phyloP scores from a whole-genome alignment of 1,140 invertebrate genomes.

The Brachionus angularis region DNA sequence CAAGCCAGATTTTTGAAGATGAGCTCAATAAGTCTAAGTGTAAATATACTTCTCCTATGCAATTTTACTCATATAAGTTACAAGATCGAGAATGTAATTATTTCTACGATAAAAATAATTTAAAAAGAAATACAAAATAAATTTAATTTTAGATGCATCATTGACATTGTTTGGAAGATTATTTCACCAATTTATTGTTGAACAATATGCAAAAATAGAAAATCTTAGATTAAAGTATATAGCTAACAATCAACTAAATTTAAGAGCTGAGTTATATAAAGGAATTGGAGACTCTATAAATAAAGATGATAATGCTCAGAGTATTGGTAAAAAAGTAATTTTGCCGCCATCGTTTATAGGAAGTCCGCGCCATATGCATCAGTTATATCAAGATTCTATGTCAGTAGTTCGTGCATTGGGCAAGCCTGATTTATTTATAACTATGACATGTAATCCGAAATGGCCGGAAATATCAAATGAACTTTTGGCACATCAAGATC shows the following conservation, averaged over 20 bases:
- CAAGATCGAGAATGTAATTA: not conserved
- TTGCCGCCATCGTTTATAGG: constrained; percentile 16
- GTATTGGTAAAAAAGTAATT: not conserved
- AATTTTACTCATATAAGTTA: constrained; percentile 25
- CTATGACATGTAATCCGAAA: constrained; percentile 50
- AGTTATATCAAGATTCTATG: constrained; percentile 45
- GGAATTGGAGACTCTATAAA: not conserved
- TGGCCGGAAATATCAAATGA: constrained; percentile 53
- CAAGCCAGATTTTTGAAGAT: not conserved
- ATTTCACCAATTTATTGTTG: constrained; percentile 5
- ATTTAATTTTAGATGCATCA: not conserved
- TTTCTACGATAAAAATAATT: not conserved
- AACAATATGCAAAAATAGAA: constrained; percentile 53
- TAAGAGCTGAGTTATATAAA: constrained; percentile 7
- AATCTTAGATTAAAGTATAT: constrained; percentile 48
- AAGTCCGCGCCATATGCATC: constrained; percentile 3
- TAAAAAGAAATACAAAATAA: not conserved
- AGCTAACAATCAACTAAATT: constrained; percentile 1
- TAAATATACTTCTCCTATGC: not conserved
- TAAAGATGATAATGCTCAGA: not conserved
- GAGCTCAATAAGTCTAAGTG: too few species aligned
- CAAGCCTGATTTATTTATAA: constrained; percentile 47
- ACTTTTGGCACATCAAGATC: constrained; percentile 48
- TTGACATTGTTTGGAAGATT: not conserved
- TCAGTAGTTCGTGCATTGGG: constrained; percentile 45